Evolutionary conservation across 2,113 vertebrate genomes (phyloP), one percentile per base, ranked within the genome.

Genomic region (Malurus melanocephalus): DNA sequence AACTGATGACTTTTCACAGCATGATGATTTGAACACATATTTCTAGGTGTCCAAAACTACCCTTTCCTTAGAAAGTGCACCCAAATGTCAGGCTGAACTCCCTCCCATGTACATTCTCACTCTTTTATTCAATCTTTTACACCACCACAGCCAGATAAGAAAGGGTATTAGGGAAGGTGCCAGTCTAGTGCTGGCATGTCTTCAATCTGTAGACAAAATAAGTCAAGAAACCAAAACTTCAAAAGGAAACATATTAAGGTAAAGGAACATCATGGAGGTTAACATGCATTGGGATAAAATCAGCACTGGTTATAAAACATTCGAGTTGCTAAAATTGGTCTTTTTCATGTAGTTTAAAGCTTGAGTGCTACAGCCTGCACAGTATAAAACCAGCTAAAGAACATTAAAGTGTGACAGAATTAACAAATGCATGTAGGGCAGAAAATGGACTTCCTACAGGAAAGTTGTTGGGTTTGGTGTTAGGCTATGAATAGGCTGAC

Each of bases 281-380:
- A 79, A 32, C 9, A 27, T 0, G 3, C 9, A 16, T 1, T 61
- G 19, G 24, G 10, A 68, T 42, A 89, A 81, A 87, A 55, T 10
- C 62, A 79, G 71, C 43, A 49, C 26, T 7, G 24, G 43, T 52
- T 80, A 48, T 19, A 85, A 77, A 84, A 87, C 5, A 46, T 28
- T 1, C 10, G 24, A 78, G 32, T 18, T 51, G 35, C n/a, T 30
- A 17, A 42, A 86, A 52, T 10, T 5, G 21, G 14, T 61, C 38
- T 68, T 81, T 80, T 78, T 38, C 13, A 40, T 4, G 13, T 0
- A 3, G 16, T 64, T 83, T 75, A 8, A 86, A 45, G 22, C 53
- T 78, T 49, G n/a, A 87, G 22, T 56, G 42, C 43, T 46, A 19
- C 0, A 76, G 55, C 15, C 0, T 0, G 7, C 35, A 33, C 4